Evolutionary conservation across 2,888 invertebrate genomes (phyloP).

Genomic region (Deilephila porcellus): DNA sequence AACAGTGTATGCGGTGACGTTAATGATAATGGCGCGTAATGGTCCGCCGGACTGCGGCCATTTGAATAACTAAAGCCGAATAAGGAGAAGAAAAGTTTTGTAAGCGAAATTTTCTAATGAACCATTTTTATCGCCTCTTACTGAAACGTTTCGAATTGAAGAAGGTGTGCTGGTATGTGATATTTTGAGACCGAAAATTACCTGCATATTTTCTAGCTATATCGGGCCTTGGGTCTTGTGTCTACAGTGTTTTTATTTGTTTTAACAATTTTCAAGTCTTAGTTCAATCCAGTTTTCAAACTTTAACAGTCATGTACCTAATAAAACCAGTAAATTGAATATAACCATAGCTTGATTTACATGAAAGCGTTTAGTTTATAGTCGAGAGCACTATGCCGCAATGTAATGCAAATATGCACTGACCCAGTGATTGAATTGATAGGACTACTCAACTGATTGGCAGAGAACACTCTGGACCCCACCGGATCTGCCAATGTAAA

Average conservation of each 20-base stretch:
- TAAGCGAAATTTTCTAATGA: not conserved
- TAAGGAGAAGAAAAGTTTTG: not conserved
- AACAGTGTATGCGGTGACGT: conserved; percentile 32
- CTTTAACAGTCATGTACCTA: too few species aligned
- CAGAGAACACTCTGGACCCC: conserved; percentile 9
- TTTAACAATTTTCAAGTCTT: too few species aligned
- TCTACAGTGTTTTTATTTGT: too few species aligned
- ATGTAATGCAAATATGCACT: not conserved
- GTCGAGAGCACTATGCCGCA: too few species aligned
- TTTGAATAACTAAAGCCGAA: not conserved
- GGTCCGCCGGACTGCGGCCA: not conserved
- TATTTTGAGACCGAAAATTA: too few species aligned
- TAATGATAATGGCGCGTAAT: conserved; percentile 18
- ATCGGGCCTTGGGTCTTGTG: too few species aligned
- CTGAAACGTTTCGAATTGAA: not conserved
- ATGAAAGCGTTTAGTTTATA: too few species aligned
- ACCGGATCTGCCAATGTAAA: conserved; percentile 14
- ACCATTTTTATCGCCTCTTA: not conserved
- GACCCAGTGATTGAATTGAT: conserved; percentile 12
- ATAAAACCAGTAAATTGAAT: too few species aligned
- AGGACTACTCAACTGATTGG: not conserved
- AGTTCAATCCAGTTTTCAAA: too few species aligned
- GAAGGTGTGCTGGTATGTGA: not conserved
- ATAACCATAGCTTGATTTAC: too few species aligned
- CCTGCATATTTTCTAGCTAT: too few species aligned